A percentile compares a stretch with the other conserved stretches of the same genome.
Conservation (phyloP, 2,797 vertebrate genomes). For the Falco biarmicus region DNA sequence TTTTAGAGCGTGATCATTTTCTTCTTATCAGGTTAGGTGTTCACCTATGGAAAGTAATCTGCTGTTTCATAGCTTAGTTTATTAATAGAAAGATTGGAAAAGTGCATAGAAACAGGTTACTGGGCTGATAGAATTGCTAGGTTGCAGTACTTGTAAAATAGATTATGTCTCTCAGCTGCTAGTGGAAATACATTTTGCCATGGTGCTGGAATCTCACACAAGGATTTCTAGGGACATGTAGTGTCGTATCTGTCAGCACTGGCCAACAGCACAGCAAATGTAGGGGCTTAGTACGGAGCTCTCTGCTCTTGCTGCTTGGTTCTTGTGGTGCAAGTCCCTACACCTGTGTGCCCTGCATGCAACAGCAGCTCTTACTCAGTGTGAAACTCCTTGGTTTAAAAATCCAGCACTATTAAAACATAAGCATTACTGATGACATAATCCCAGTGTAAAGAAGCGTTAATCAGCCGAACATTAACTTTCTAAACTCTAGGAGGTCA, state of each 20-base stretch:
- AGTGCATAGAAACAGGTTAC: background rate
- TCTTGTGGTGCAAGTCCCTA: rapidly evolving
- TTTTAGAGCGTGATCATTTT: background rate
- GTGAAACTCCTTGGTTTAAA: background rate
- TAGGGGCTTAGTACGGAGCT: background rate
- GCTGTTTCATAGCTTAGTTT: background rate
- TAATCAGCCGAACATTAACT: background rate
- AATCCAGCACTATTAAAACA: background rate
- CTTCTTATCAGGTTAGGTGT: background rate
- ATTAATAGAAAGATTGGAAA: background rate
- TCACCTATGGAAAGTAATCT: background rate
- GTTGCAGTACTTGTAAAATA: background rate
- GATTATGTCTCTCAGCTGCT: background rate
- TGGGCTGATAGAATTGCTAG: background rate
- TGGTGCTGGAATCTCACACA: background rate
- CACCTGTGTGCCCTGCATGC: background rate
- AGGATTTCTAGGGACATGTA: background rate
- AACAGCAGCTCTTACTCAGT: background rate
- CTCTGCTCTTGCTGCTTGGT: background rate
- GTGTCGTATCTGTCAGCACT: background rate
- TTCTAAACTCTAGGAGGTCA: background rate
- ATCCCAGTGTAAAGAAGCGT: background rate
- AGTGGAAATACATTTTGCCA: background rate
- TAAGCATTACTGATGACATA: background rate
- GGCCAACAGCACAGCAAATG: rapidly evolving